A percentile compares a stretch with the other conserved stretches of the same genome.
These are phyloP conservation scores for Onchidella celtica DNA, from an alignment of 2,888 invertebrate species.

Conservation along the genomic window DNA sequence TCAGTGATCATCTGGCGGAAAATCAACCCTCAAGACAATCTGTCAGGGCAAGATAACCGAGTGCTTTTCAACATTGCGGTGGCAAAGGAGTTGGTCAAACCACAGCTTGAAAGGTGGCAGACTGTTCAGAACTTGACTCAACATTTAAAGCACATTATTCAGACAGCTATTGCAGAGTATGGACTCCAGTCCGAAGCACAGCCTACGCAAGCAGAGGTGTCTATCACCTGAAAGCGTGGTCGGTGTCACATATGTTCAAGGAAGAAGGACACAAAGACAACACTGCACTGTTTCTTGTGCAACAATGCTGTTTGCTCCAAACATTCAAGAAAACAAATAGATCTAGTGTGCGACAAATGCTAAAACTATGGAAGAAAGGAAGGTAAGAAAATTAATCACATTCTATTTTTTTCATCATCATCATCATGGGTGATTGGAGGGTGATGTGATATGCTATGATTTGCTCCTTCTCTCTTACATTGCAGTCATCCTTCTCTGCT, in stretches of 20 bases:
- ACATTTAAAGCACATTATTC: constrained; percentile 6
- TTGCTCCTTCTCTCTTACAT: background rate
- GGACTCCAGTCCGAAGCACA: constrained; percentile 6
- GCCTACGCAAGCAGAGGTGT: background rate
- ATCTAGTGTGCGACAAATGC: background rate
- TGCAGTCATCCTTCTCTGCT: background rate
- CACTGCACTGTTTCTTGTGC: background rate
- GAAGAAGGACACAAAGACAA: background rate
- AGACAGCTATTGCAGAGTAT: background rate
- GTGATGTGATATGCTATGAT: background rate
- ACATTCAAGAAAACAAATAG: background rate
- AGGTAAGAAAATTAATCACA: too few species aligned
- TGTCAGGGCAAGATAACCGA: background rate
- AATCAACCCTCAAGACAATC: background rate
- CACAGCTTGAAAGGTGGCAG: background rate
- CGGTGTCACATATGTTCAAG: background rate
- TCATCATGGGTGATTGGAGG: background rate
- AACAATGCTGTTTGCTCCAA: background rate
- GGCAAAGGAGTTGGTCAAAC: background rate
- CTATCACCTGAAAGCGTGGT: background rate
- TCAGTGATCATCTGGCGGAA: background rate
- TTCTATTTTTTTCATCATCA: background rate
- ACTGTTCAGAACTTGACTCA: background rate
- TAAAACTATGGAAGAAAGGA: background rate
- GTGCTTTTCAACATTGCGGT: background rate